Conservation (phyloP, 1,140 invertebrate species). For the Acromyrmex heyeri region DNA sequence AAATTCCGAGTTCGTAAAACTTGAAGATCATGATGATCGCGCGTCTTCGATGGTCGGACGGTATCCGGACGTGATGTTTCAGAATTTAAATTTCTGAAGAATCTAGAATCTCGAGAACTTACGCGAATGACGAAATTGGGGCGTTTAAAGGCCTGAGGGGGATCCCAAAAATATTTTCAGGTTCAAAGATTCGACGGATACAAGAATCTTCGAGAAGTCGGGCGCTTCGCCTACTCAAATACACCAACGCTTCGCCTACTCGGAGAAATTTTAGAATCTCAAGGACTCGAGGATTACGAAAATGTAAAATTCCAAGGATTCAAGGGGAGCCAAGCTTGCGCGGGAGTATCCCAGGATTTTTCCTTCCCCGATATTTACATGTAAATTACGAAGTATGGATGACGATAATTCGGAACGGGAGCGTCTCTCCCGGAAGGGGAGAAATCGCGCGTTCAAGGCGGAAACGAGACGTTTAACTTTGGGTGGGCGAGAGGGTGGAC, state of each 20-base stretch:
- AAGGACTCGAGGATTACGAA: neutral
- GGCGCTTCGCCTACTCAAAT: slow-evolving; percentile 1
- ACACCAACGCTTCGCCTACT: slow-evolving; percentile 1
- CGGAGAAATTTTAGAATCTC: slow-evolving; percentile 14
- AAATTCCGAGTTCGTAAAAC: neutral
- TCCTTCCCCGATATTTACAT: neutral
- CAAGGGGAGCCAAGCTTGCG: too few relatives aligned
- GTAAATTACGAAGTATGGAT: neutral
- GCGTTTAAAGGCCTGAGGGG: neutral
- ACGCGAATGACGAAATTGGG: slow-evolving; percentile 3
- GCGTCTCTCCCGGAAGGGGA: neutral
- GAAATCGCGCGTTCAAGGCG: neutral
- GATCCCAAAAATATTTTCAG: neutral
- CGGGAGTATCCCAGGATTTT: neutral
- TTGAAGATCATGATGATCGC: neutral
- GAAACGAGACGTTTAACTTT: slow-evolving; percentile 36
- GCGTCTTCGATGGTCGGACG: neutral
- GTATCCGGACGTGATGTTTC: neutral
- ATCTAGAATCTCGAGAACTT: neutral
- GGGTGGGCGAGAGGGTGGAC: neutral
- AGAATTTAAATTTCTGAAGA: neutral
- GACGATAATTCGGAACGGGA: slow-evolving; percentile 8
- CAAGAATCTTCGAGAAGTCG: neutral
- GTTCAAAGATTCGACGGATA: neutral
- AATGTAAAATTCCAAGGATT: slow-evolving; percentile 26